Evolutionary conservation across 2,113 vertebrate genomes (phyloP), one percentile per base, ranked within the genome.

Genomic region (Erinaceus europaeus): DNA sequence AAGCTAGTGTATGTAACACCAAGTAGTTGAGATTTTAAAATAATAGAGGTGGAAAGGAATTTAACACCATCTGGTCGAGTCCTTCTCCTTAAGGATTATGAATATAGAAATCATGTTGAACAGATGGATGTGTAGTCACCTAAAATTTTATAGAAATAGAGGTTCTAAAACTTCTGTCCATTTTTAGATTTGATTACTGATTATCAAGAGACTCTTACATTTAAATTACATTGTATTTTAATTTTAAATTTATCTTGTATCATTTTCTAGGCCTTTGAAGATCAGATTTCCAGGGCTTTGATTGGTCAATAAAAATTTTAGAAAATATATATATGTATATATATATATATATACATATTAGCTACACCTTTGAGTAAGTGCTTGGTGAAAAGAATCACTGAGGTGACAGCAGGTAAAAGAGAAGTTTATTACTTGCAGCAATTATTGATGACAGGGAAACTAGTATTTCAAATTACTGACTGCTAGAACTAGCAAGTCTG

Each of bases 11-110:
- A 21, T 72, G 68, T 67, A 73, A 81, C 34, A 68, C 27, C 77
- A 48, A 81, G n/a, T 83, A 42, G 46, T 71, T 76, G 42, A 78
- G 18, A 12, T 59, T 77, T 82, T 62, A 92, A 90, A 87, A 64
- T 87, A 84, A 84, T 48, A 82, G 36, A 78, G n/a, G 34, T 42
- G 46, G 48, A 90, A 91, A 21, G 72, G 27, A 81, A 81, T 89
- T 68, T 21, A 57, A 38, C 27, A 59, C 44, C 67, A 84, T 84
- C 53, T 91, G 53, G 52, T 72, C 32, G 69, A 64, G 5, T 17
- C 32, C 9, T n/a, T 81, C 13, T 80, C 55, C 53, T 86, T 67
- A 74, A 74, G 42, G 38, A 27, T 87, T 36, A 46, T 79, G 61
- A 85, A 84, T 57, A 13, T 81, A 38, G 82, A 71, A 67, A 75